These are phyloP conservation scores for Meriones unguiculatus DNA, from an alignment of 2,113 vertebrate species.

Conservation along the genomic window DNA sequence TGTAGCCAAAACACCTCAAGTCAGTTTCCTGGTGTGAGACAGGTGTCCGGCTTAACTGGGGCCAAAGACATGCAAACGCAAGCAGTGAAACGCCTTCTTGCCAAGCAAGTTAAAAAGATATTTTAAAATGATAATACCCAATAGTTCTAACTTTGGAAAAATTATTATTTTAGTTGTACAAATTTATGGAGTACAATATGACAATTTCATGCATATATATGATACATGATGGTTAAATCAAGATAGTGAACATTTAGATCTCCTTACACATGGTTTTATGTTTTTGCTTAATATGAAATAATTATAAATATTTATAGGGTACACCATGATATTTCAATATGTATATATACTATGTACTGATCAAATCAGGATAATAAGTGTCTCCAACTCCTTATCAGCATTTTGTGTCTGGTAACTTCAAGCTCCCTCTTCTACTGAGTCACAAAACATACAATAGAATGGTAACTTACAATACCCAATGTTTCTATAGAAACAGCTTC, in stretches of 20 bases:
- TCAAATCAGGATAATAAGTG: background rate
- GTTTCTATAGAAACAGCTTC: background rate
- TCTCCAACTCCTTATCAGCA: background rate
- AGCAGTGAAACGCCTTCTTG: background rate
- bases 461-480: background rate
- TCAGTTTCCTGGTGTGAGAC: background rate
- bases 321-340: background rate
- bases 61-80: background rate
- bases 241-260: background rate
- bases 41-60: background rate
- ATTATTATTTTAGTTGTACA: background rate
- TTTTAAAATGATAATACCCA: background rate
- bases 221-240: background rate
- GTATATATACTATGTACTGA: background rate
- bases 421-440: background rate
- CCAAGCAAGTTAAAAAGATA: background rate
- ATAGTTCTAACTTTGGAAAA: background rate
- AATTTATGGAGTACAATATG: conserved; percentile 18
- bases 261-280: background rate
- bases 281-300: background rate
- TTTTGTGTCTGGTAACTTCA: background rate
- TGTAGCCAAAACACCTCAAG: background rate
- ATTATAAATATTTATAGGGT: conserved; percentile 1
- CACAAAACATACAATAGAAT: background rate
- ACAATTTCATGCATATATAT: background rate